phyloP scores from a whole-genome alignment of 2,797 vertebrate genomes.

The Carcharodon carcharias region DNA sequence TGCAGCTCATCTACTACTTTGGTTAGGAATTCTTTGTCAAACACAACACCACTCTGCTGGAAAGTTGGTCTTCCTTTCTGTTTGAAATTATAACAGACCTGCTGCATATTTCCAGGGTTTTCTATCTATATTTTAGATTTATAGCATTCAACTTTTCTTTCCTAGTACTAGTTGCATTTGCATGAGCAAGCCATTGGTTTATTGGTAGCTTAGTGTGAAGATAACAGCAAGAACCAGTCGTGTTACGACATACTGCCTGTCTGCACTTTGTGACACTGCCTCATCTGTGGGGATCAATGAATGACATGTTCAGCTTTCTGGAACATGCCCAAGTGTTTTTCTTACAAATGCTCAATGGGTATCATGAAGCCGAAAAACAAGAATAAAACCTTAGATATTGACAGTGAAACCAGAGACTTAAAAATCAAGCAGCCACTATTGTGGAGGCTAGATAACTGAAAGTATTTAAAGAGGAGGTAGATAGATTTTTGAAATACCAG shows the following conservation, averaged over 20 bases:
- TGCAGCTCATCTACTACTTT: too few species aligned
- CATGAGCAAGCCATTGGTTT: neutral
- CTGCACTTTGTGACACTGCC: neutral
- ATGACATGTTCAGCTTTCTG: neutral
- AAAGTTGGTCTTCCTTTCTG: neutral
- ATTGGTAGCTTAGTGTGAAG: neutral
- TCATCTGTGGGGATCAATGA: neutral
- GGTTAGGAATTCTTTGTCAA: neutral
- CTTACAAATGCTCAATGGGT: neutral
- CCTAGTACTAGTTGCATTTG: neutral
- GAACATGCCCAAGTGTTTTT: neutral
- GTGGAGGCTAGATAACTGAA: too few species aligned
- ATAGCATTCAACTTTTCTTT: neutral
- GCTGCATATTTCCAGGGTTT: neutral
- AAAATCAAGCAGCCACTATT: neutral
- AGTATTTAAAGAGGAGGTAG: too few species aligned
- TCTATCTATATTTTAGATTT: neutral
- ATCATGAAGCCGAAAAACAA: neutral
- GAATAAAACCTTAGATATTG: neutral
- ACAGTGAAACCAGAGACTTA: neutral
- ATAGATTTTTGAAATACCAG: too few species aligned
- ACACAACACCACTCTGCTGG: neutral
- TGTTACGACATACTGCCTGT: neutral
- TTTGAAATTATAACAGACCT: neutral
- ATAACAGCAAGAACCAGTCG: neutral